phyloP scores from a whole-genome alignment of 2,888 invertebrate species.

The Coelogynopora nodosa region DNA sequence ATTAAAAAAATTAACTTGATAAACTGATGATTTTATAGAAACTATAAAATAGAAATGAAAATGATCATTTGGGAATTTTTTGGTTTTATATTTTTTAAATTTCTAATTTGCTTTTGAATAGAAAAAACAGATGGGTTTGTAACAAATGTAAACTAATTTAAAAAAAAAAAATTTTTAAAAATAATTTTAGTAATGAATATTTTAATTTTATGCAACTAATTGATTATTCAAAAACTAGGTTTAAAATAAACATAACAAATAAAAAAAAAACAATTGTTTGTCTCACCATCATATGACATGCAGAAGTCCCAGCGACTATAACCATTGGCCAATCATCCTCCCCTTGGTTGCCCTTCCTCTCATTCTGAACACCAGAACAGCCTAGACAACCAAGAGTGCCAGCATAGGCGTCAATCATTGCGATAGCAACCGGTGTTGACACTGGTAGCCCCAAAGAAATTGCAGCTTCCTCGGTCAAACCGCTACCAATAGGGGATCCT shows the following conservation, averaged over 20 bases:
- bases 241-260: neutral
- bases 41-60: too few relatives aligned
- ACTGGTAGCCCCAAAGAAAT: conserved; percentile 68
- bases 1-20: too few relatives aligned
- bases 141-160: too few relatives aligned
- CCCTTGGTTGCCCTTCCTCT: neutral
- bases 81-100: too few relatives aligned
- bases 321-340: conserved; percentile 50
- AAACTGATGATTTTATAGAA: too few relatives aligned
- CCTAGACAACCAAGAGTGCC: conserved; percentile 72
- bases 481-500: conserved; percentile 55
- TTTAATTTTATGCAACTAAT: too few relatives aligned
- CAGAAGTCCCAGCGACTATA: conserved; percentile 88
- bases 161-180: too few relatives aligned
- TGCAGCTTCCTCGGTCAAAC: conserved; percentile 67
- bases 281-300: conserved; percentile 83
- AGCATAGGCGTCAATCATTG: conserved; percentile 91
- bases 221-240: too few relatives aligned
- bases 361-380: conserved; percentile 50
- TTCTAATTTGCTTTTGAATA: too few relatives aligned
- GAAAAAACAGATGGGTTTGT: too few relatives aligned
- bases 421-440: conserved; percentile 77
- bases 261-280: neutral
- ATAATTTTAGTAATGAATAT: too few relatives aligned
- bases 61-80: too few relatives aligned